A percentile compares a stretch with the other conserved stretches of the same genome.
Evolutionary conservation across 1,140 invertebrate species (phyloP).

Genomic region (Drosophila guanche): DNA sequence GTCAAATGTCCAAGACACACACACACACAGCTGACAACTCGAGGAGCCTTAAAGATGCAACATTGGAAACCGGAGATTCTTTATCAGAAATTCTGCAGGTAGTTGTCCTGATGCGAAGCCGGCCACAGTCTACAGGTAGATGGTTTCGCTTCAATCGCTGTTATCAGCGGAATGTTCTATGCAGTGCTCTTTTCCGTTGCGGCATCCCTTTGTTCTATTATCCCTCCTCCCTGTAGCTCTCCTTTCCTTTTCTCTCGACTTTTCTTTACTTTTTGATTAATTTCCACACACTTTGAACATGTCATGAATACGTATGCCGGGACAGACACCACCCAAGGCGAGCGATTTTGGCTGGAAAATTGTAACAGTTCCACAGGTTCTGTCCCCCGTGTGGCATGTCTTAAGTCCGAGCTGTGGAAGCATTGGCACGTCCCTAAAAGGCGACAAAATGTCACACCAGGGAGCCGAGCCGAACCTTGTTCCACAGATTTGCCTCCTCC

Average conservation of each 20-base stretch:
- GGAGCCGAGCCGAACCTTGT: no score
- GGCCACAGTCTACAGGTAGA: slow-evolving; percentile 41
- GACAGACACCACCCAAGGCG: slow-evolving; percentile 52
- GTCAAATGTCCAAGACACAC: slow-evolving; percentile 11
- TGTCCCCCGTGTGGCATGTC: slow-evolving; percentile 45
- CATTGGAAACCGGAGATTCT: no score
- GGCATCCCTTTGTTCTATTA: slow-evolving; percentile 36
- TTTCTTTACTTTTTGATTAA: slow-evolving; percentile 38
- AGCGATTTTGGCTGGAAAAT: slow-evolving; percentile 4
- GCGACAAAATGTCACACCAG: no score
- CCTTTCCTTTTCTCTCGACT: slow-evolving; percentile 31
- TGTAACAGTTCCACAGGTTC: slow-evolving; percentile 25
- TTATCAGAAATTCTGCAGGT: no score
- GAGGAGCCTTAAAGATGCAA: slow-evolving; percentile 32
- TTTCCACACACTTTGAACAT: slow-evolving; percentile 20
- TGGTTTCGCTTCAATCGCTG: slow-evolving; percentile 32
- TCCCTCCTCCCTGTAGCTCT: background rate
- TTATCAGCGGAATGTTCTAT: slow-evolving; percentile 44
- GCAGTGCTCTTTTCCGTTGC: slow-evolving; percentile 47
- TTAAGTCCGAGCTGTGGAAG: background rate
- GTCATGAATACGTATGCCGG: background rate
- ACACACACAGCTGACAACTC: slow-evolving; percentile 28
- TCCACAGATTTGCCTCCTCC: no score
- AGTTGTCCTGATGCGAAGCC: no score
- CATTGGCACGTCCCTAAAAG: no score